Evolutionary conservation across 2,113 vertebrate genomes (phyloP), one percentile per base, ranked within the genome.

Genomic region (Herpetotheres cachinnans): DNA sequence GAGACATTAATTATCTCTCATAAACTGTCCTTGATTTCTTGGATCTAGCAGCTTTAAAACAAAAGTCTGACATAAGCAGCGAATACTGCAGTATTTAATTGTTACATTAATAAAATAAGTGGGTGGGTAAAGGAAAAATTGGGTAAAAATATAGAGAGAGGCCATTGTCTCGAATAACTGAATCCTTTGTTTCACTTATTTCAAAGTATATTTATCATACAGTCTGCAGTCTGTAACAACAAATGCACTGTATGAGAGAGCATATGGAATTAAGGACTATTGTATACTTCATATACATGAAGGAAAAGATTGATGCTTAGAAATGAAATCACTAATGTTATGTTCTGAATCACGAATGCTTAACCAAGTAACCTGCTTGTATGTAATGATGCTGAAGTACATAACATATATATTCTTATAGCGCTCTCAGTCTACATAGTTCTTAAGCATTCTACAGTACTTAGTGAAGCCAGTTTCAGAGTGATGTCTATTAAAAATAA

Each of bases 401-500:
- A 91, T 89, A 72, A 77, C 21, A 6, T 93, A 78, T 73, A 73
- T 74, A 86, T 90, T 83, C 56, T 67, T 88, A 89, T 7, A 90
- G 47, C 32, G 52, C 16, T 69, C 61, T 85, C 40, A 40, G 58
- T 70, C 81, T 87, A 82, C 44, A 16, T 13, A 66, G 89, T 72
- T 94, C 77, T 92, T 80, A 77, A 89, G 32, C 22, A 66, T 95
- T 84, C 77, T n/a, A 2, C 84, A 47, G 77, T 76, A 70, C 70
- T 85, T 74, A 70, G 25, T 26, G 73, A 93, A 86, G 65, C 27
- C 52, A 40, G 19, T 70, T 91, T 83, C 62, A 92, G 77, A 93
- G 85, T 92, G 94, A 87, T 40, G 62, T 34, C 83, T 93, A 95
- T 97, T 97, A 97, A 96, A 97, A 97, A 97, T 97, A 97, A 97